These are phyloP conservation scores for Orchesella cincta DNA, from an alignment of 1,140 invertebrate genomes.

Conservation along the genomic window DNA sequence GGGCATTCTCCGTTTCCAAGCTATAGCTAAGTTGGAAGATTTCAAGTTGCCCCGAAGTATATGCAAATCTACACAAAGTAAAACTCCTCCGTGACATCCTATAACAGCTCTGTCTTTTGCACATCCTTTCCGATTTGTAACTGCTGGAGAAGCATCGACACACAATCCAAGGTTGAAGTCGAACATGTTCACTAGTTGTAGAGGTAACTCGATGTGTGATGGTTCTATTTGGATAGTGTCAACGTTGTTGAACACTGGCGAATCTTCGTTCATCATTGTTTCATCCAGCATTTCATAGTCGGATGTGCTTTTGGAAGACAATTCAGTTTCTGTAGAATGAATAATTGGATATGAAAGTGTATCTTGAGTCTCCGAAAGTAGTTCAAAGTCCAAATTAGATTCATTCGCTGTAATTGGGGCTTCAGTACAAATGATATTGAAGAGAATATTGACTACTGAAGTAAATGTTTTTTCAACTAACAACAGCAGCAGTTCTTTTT, in stretches of 20 bases:
- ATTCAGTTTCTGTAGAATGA: too few species aligned
- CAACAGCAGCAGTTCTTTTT: constrained; percentile 40
- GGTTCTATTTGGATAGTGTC: background rate
- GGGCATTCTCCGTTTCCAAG: background rate
- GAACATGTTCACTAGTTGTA: constrained; percentile 54
- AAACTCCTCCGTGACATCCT: constrained; percentile 1
- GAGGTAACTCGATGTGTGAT: background rate
- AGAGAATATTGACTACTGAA: background rate
- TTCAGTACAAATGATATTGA: background rate
- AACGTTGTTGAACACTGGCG: background rate
- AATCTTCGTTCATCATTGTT: background rate
- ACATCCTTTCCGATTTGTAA: constrained; percentile 44
- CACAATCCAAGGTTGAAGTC: constrained; percentile 69
- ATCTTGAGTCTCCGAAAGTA: background rate
- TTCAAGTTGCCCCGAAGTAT: background rate
- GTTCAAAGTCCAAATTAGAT: background rate
- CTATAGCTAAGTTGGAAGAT: background rate
- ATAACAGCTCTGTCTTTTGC: background rate
- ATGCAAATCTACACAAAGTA: background rate
- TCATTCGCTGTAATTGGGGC: background rate
- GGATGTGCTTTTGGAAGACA: background rate
- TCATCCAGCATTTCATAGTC: background rate
- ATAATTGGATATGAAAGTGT: too few species aligned
- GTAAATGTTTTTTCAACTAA: constrained; percentile 49
- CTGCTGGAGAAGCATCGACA: constrained; percentile 68